Conservation (phyloP, 2,797 vertebrate species). For the Coccyzus lansbergi region DNA sequence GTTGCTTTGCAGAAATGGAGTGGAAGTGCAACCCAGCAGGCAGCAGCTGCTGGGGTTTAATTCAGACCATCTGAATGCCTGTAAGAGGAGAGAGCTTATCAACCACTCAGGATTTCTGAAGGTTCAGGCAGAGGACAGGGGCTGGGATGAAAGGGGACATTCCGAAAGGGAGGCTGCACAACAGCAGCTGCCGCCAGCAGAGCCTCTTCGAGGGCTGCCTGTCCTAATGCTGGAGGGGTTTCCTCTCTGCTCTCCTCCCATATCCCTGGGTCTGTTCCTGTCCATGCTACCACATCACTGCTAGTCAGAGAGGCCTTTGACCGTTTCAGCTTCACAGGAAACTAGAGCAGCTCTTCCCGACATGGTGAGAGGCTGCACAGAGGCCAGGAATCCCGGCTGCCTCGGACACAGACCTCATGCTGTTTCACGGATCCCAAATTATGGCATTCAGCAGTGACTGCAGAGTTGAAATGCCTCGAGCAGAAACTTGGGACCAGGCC, state of each 20-base stretch:
- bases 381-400: background rate
- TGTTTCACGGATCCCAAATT: background rate
- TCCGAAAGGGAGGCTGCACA: background rate
- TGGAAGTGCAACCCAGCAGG: background rate
- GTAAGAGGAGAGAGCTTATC: background rate
- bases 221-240: background rate
- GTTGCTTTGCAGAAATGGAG: background rate
- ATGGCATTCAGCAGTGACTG: background rate
- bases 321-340: background rate
- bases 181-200: background rate
- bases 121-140: background rate
- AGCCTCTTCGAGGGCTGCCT: background rate
- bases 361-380: background rate
- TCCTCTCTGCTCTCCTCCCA: background rate
- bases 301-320: accelerated
- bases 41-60: background rate
- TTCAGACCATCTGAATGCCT: background rate
- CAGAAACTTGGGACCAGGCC: background rate
- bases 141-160: background rate
- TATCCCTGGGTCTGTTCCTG: background rate
- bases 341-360: background rate
- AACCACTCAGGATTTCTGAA: background rate
- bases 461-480: background rate
- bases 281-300: background rate
- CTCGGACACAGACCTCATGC: background rate